Percentiles rank a stretch among this genome's conserved stretches.
These are phyloP conservation scores for Babyrousa celebensis DNA, from an alignment of 2,797 vertebrate genomes.

Conservation along the genomic window DNA sequence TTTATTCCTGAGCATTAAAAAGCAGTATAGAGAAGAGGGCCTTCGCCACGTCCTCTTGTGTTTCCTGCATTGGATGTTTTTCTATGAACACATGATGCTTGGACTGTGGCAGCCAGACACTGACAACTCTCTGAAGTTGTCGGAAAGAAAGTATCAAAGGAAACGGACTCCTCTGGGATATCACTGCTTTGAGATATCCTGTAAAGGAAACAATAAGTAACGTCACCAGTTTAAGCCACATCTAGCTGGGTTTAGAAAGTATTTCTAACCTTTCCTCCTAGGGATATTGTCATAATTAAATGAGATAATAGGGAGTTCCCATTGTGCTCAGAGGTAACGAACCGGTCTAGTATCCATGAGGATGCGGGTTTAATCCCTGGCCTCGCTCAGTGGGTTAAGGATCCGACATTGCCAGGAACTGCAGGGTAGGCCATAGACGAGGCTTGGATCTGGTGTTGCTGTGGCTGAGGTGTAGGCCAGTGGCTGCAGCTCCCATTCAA, in stretches of 20 bases:
- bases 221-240: not conserved
- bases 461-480: no score
- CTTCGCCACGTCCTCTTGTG: not conserved
- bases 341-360: no score
- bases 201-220: not conserved
- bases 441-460: no score
- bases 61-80: not conserved
- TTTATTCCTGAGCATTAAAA: slow-evolving; percentile 40
- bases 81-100: not conserved
- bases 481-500: no score
- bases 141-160: not conserved
- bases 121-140: not conserved
- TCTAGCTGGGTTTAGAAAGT: not conserved
- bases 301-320: not conserved
- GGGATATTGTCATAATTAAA: not conserved
- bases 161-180: not conserved
- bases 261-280: not conserved
- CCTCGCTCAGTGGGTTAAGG: no score
- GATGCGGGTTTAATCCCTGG: no score
- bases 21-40: not conserved
- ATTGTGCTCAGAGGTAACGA: no score
- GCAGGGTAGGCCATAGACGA: no score
- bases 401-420: no score
- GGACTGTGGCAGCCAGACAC: no score
- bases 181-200: not conserved